phyloP scores from a whole-genome alignment of 35 echinoderm and acorn worm genomes.

The Apostichopus parvimensis region DNA sequence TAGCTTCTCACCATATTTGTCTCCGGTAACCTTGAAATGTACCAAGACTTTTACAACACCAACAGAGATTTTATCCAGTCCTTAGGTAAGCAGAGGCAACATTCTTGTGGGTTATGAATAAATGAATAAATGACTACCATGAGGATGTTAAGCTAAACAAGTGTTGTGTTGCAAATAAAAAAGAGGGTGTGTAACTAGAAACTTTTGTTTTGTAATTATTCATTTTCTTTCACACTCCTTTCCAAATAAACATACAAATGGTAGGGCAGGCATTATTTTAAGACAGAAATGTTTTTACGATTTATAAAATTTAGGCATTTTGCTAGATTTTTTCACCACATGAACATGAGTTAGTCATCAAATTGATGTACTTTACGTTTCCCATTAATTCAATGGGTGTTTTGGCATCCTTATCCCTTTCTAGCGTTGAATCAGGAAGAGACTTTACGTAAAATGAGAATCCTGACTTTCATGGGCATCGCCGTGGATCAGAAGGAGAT shows the following conservation, averaged over 20 bases:
- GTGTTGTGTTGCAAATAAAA: too few relatives aligned
- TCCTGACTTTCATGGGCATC: conserved; percentile 90
- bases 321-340: conserved; percentile 23
- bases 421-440: conserved; percentile 88
- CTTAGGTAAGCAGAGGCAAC: conserved; percentile 60
- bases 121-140: too few relatives aligned
- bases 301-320: conserved; percentile 63
- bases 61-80: conserved; percentile 91
- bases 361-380: too few relatives aligned
- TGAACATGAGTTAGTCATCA: conserved; percentile 18
- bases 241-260: too few relatives aligned
- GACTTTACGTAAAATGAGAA: conserved; percentile 91
- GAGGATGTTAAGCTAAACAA: too few relatives aligned
- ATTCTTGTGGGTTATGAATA: too few relatives aligned
- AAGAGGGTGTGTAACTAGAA: too few relatives aligned
- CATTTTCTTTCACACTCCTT: too few relatives aligned
- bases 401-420: conserved; percentile 20
- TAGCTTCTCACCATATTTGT: conserved; percentile 96
- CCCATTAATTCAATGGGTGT: too few relatives aligned
- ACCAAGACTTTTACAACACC: conserved; percentile 76
- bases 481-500: conserved; percentile 85
- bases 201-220: too few relatives aligned
- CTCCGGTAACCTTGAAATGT: conserved; percentile 79
- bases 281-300: too few relatives aligned
- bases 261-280: too few relatives aligned